Percentiles rank a stretch among this genome's conserved stretches.
Evolutionary conservation across 1,140 invertebrate species (phyloP).

Genomic region (Alviniconcha marisindica): DNA sequence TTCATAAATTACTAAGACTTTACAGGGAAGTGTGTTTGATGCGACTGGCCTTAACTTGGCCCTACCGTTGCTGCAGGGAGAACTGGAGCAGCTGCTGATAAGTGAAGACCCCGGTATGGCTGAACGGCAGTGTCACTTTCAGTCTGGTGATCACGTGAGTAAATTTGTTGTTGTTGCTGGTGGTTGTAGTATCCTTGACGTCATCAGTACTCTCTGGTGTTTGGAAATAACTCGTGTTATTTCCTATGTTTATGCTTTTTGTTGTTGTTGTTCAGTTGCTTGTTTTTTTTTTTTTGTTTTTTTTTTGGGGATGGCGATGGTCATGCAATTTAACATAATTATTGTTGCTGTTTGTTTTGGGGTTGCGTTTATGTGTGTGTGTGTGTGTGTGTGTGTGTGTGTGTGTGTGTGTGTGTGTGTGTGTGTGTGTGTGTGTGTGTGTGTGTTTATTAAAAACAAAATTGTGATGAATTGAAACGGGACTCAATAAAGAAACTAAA

Average conservation of each 20-base stretch:
- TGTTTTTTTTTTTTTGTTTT: background rate
- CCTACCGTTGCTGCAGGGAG: conserved; percentile 52
- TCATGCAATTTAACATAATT: background rate
- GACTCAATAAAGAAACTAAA: background rate
- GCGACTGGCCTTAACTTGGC: too few species aligned
- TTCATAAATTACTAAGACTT: too few species aligned
- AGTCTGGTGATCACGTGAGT: conserved; percentile 40
- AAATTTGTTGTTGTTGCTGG: background rate
- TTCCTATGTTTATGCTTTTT: background rate
- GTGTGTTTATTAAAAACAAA: background rate
- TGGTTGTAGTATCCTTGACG: background rate
- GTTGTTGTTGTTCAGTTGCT: background rate
- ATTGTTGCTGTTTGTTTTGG: too few species aligned
- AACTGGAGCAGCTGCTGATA: conserved; percentile 65
- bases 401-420: background rate
- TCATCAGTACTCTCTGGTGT: background rate
- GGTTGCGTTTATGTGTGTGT: background rate
- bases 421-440: conserved; percentile 4
- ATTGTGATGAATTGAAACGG: background rate
- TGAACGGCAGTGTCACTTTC: conserved; percentile 57
- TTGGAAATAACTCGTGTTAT: background rate
- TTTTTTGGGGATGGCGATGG: too few species aligned
- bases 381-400: conserved; percentile 1
- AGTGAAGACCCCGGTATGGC: conserved; percentile 58
- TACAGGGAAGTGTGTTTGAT: too few species aligned